Percentiles rank a stretch among this genome's conserved stretches.
These are phyloP conservation scores for Zaprionus lineosus DNA, from an alignment of 2,888 invertebrate species.

Conservation along the genomic window DNA sequence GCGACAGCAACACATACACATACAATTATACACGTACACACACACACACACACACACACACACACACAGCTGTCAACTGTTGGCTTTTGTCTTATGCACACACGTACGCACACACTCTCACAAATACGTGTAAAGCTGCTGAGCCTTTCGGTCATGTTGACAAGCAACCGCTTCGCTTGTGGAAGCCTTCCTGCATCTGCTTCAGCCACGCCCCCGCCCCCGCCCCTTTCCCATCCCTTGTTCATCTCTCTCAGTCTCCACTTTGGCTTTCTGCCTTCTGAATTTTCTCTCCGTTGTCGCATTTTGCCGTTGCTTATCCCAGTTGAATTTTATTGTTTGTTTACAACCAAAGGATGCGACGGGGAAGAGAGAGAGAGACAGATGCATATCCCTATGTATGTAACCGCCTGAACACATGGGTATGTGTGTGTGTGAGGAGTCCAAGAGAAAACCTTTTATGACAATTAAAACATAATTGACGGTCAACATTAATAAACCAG, in stretches of 20 bases:
- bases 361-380: background rate
- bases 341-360: slow-evolving; percentile 2
- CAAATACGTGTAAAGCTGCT: slow-evolving; percentile 33
- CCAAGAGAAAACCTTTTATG: slow-evolving; percentile 80
- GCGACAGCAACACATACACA: slow-evolving; percentile 36
- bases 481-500: slow-evolving; percentile 81
- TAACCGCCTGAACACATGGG: too few relatives aligned
- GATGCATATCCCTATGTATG: slow-evolving; percentile 4
- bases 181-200: background rate
- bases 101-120: slow-evolving; percentile 23
- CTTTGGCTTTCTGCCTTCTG: background rate
- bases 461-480: slow-evolving; percentile 83
- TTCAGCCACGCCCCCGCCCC: slow-evolving; percentile 3
- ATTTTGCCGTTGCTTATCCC: slow-evolving; percentile 66
- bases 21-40: slow-evolving; percentile 1
- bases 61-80: slow-evolving; percentile 62
- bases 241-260: background rate
- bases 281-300: slow-evolving; percentile 26
- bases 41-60: background rate
- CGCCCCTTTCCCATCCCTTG: background rate
- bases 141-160: slow-evolving; percentile 69
- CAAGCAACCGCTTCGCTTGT: slow-evolving; percentile 49
- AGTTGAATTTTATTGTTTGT: slow-evolving; percentile 72
- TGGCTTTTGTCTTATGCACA: slow-evolving; percentile 57
- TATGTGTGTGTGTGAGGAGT: slow-evolving; percentile 7